Evolutionary conservation across 2,113 vertebrate species (phyloP).

Genomic region (Columba livia): DNA sequence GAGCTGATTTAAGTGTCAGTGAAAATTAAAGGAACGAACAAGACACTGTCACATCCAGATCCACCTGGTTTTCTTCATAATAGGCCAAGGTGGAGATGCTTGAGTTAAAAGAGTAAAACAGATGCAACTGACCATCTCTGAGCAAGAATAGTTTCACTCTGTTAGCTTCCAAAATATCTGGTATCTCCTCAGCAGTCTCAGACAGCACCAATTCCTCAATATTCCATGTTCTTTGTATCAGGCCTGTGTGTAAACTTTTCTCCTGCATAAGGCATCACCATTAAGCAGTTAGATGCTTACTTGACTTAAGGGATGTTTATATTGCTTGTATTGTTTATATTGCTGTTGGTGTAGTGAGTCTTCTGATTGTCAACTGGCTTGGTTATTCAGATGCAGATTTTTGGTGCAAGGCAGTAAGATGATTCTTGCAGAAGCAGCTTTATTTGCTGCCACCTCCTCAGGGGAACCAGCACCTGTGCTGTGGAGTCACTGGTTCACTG

Average conservation of each 20-base stretch:
- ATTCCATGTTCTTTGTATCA: background rate
- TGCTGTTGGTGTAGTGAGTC: background rate
- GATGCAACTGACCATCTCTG: background rate
- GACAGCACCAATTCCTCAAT: background rate
- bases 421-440: background rate
- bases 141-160: background rate
- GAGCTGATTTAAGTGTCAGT: background rate
- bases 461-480: background rate
- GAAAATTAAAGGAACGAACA: background rate
- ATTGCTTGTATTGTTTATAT: background rate
- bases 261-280: background rate
- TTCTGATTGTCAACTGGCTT: background rate
- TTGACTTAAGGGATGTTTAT: no score
- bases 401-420: background rate
- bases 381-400: background rate
- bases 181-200: background rate
- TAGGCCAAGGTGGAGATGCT: background rate
- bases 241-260: background rate
- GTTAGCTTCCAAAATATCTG: background rate
- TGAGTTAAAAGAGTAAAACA: background rate
- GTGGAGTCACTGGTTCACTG: background rate
- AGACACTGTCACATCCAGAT: fast-evolving
- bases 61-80: background rate
- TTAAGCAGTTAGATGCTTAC: background rate
- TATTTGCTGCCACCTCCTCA: background rate